Evolutionary conservation across 2,113 vertebrate genomes (phyloP).

Genomic region (Silurus glanis): DNA sequence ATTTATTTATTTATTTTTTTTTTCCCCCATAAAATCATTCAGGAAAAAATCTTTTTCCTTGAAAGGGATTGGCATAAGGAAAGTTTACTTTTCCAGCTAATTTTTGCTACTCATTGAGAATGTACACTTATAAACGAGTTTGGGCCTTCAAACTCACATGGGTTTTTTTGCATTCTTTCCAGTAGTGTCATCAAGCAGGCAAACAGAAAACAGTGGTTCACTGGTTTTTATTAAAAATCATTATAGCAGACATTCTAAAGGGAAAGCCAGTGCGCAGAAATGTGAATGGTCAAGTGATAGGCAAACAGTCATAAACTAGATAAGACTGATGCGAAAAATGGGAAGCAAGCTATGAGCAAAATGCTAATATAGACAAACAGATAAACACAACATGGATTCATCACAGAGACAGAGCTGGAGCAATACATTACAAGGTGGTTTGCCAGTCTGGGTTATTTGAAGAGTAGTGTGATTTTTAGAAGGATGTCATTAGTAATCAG

Average conservation of each 20-base stretch:
- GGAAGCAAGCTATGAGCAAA: neutral
- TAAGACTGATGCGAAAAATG: neutral
- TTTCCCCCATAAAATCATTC: neutral
- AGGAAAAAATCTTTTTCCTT: neutral
- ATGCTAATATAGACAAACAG: neutral
- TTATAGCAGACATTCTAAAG: neutral
- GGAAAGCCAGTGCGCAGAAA: neutral
- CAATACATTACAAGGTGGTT: neutral
- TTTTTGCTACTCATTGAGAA: neutral
- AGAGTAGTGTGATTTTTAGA: neutral
- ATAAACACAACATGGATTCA: neutral
- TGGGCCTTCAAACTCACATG: neutral
- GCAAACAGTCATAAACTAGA: neutral
- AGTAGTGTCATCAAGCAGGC: neutral
- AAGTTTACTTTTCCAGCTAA: neutral
- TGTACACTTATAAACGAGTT: neutral
- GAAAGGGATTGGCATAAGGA: neutral
- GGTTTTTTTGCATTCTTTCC: neutral
- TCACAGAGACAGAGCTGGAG: neutral
- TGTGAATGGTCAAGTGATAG: neutral
- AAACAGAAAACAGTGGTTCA: neutral
- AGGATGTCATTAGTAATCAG: neutral
- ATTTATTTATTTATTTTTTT: too few species aligned
- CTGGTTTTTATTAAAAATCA: neutral
- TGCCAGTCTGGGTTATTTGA: conserved; percentile 2